Evolutionary conservation across 1,140 invertebrate genomes (phyloP), one percentile per base, ranked within the genome.

Genomic region (Muscidifurax raptorellus): DNA sequence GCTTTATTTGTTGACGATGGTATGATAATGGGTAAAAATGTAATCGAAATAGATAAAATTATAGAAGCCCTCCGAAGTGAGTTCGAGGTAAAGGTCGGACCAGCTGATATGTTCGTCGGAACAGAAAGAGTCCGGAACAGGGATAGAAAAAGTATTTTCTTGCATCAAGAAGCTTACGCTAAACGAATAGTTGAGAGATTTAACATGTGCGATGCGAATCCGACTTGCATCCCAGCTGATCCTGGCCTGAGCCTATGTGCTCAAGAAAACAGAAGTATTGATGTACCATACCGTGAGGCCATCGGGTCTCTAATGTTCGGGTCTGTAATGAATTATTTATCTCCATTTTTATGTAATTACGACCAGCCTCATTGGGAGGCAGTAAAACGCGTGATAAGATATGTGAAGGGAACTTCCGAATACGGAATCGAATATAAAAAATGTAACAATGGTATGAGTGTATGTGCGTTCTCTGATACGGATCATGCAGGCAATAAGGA

Each of bases 101-200:
- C 4, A 25, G 40, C 84, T 2, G 80, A 82, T 6, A 59, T 36
- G n/a, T 92, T 90, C 83, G 82, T 91, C 3, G 90, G 91, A 13
- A 88, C 91, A 36, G 77, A 91, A 84, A 90, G 92, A 18, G 52
- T 59, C 12, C 69, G 76, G 18, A 10, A 64, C 10, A 64, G 59
- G 10, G 71, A 74, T 27, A 25, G 25, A 1, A 75, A 74, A 32
- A 32, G 10, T 18, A 75, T 75, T 18, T 75, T 75, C 18, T 4
- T 75, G 7, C 13, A 44, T 36, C 72, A 75, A 36, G 1, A 25
- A 12, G 13, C 13, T 36, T 75, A 75, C 15, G 32, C 32, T 1
- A 25, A 75, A 4, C 28, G 32, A 22, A 44, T 75, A 4, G 13
- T 75, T 2, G 27, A 32, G 10, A 36, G 32, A 75, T 75, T 75